These are phyloP conservation scores for Mungos mungo DNA, from an alignment of 2,113 vertebrate species.

Conservation along the genomic window DNA sequence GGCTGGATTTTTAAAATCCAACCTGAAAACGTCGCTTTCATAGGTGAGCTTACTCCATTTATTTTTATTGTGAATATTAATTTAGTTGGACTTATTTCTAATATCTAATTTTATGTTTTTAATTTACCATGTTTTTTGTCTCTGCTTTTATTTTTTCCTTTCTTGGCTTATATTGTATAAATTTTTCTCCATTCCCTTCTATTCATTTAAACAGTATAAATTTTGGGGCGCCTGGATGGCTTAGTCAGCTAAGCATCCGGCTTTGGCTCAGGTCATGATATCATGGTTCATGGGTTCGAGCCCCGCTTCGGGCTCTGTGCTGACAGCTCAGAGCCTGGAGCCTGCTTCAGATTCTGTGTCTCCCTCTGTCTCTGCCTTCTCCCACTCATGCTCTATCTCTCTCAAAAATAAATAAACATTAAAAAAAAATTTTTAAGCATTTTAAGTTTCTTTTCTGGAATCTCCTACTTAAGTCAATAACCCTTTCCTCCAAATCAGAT, in stretches of 20 bases:
- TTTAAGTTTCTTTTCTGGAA: neutral
- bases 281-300: too few species aligned
- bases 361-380: too few species aligned
- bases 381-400: too few species aligned
- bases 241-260: too few species aligned
- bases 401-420: too few species aligned
- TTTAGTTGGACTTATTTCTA: neutral
- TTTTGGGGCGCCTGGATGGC: neutral
- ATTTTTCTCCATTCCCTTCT: neutral
- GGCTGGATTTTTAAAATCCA: neutral
- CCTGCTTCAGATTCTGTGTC: too few species aligned
- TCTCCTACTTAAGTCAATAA: neutral
- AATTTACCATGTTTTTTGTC: neutral
- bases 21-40: neutral
- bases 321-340: too few species aligned
- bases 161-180: neutral
- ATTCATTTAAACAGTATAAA: slow-evolving; percentile 9
- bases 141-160: neutral
- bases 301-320: too few species aligned
- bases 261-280: too few species aligned
- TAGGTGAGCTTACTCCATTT: neutral
- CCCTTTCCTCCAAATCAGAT: slow-evolving; percentile 25
- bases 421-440: neutral
- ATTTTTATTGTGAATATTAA: neutral
- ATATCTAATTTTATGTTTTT: neutral